phyloP scores from a whole-genome alignment of 2,888 invertebrate genomes.

The Oxyscelio sp. region DNA sequence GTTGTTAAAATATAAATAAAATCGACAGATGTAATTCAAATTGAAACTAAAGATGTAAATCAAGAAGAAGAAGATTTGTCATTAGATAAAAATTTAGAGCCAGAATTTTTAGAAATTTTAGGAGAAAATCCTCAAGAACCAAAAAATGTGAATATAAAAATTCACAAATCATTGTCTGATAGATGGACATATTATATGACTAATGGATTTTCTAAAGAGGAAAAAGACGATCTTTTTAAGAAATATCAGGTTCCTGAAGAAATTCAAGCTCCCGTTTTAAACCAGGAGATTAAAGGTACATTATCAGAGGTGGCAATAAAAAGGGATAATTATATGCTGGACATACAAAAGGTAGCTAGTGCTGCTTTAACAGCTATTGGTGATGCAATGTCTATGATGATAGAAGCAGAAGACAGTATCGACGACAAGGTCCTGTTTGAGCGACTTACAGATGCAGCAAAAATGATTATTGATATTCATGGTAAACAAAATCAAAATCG shows the following conservation, averaged over 20 bases:
- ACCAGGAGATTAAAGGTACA: conserved; percentile 13
- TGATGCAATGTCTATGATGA: conserved; percentile 16
- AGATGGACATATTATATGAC: conserved; percentile 18
- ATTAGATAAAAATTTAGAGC: not conserved
- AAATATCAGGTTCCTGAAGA: conserved; percentile 5
- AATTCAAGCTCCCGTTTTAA: not conserved
- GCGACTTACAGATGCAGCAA: conserved; percentile 44
- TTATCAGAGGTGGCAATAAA: conserved; percentile 26
- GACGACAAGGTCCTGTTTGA: conserved; percentile 25
- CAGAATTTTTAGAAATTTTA: conserved; percentile 18
- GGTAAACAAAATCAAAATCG: conserved; percentile 39
- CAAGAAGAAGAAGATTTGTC: not conserved
- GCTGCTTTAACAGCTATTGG: conserved; percentile 3
- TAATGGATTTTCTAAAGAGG: conserved; percentile 20
- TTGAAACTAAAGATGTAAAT: not conserved
- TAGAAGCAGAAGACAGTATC: conserved; percentile 18
- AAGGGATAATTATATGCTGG: conserved; percentile 33
- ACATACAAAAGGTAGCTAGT: conserved; percentile 22
- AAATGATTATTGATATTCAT: conserved; percentile 41
- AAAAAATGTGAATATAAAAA: not conserved
- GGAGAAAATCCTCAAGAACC: conserved; percentile 9
- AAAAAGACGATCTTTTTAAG: not conserved
- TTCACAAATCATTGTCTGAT: conserved; percentile 17
- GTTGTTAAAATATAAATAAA: too few species aligned
- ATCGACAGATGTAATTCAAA: too few species aligned